Base-by-base conservation (phyloP, 2,113 vertebrate species). In the Capreolus pygargus region DNA sequence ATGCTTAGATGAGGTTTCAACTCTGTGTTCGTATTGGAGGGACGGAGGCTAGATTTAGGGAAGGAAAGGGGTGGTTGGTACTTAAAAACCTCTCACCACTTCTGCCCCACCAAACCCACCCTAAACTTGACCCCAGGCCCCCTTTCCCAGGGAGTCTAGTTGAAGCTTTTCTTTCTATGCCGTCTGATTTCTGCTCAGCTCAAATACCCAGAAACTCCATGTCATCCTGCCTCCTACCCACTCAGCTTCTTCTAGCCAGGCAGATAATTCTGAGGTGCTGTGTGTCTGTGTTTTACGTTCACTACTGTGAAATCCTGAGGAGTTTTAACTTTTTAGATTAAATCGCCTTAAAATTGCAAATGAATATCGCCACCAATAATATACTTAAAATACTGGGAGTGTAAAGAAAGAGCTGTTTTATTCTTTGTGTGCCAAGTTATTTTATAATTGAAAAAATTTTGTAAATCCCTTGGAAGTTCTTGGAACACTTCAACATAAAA, bases 401-500 rank as follows among this genome's bases (percentile, higher is more conserved):
- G 12, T 76, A 87, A 93, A 93, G 78, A 87, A 84, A 55, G 7
- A 88, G 5, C 64, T 50, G 5, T 76, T 81, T 89, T 52, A 21
- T n/a, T 11, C 70, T 91, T 94, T 58, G 5, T 45, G 28, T 27
- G 9, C 36, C 28, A 17, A 76, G 39, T 79, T 90, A 58, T 95
- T 87, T 76, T 74, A 84, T 19, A 67, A 16, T 25, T 55, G 61
- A 86, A 94, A 94, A 94, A 86, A 2, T n/a, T 70, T 74, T 89
- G 12, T 64, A 74, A 82, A 27, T 86, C 33, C 13, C 47, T 89
- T 39, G 19, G 81, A 83, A 36, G 11, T 45, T 87, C 19, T 45
- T 83, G 52, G 57, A 91, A 50, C 16, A 36, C 5, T 6, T 95
- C 78, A 60, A 27, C 67, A 57, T 88, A 54, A 94, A 92, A 25